Evolutionary conservation across 2,113 vertebrate genomes (phyloP).

Genomic region (Lampris incognitus): DNA sequence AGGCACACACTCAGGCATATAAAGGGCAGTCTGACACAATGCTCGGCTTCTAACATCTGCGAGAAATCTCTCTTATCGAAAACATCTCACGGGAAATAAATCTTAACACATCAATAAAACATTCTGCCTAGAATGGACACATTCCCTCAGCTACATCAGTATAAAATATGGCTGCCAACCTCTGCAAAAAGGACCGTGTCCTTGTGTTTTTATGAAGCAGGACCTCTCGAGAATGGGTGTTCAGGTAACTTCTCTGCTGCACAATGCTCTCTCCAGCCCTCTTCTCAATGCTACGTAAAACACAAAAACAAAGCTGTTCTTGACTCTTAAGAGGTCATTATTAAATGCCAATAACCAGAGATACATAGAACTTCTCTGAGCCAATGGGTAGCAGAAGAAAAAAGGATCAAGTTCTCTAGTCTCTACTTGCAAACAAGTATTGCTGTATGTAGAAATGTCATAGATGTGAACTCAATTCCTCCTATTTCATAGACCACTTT

Average conservation of each 20-base stretch:
- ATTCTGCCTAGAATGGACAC: constrained; percentile 23
- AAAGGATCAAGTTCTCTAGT: background rate
- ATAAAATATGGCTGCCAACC: background rate
- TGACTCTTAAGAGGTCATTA: no score
- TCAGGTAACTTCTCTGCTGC: constrained; percentile 46
- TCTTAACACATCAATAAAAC: constrained; percentile 17
- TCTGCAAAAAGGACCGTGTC: constrained; percentile 11
- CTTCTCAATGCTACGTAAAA: constrained; percentile 2
- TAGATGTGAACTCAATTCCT: background rate
- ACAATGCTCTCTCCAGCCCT: constrained; percentile 47
- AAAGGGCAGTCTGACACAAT: no score
- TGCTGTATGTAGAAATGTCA: background rate
- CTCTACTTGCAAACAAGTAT: constrained; percentile 3
- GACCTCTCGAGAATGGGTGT: constrained; percentile 40
- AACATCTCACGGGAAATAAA: no score
- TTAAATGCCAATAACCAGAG: no score
- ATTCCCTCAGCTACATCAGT: constrained; percentile 1
- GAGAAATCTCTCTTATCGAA: no score
- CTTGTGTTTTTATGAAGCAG: constrained; percentile 66
- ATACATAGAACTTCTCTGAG: no score
- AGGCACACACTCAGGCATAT: no score
- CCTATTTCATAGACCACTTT: background rate
- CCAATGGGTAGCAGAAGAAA: background rate
- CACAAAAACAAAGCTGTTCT: no score
- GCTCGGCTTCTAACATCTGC: no score